Conservation (phyloP, 2,113 vertebrate species). For the Astatotilapia flaviijosephi region DNA sequence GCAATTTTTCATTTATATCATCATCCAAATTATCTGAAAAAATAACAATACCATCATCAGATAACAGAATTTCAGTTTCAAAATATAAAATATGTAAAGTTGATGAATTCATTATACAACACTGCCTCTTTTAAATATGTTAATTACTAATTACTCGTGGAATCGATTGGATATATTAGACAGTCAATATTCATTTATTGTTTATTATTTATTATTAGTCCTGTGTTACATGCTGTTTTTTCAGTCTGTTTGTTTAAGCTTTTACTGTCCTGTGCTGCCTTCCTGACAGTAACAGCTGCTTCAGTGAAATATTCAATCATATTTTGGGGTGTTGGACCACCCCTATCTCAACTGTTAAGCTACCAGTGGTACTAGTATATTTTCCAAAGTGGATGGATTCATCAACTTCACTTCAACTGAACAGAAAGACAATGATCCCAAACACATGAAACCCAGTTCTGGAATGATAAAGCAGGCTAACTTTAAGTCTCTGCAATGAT, state of each 20-base stretch:
- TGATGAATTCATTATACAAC: background rate
- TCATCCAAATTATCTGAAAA: conserved; percentile 36
- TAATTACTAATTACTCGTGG: background rate
- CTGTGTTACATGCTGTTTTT: background rate
- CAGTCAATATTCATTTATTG: background rate
- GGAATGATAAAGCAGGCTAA: background rate
- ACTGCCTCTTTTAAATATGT: background rate
- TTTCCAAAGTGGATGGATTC: background rate
- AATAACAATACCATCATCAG: background rate
- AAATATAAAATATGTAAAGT: background rate
- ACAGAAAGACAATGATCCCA: background rate
- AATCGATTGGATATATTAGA: background rate
- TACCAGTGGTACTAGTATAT: background rate
- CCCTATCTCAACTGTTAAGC: background rate
- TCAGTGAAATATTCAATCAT: background rate
- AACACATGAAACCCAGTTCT: background rate
- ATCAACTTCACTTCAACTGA: background rate
- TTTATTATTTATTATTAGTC: background rate
- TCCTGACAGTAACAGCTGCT: background rate
- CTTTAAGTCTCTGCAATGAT: background rate
- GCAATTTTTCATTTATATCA: background rate
- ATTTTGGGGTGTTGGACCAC: background rate
- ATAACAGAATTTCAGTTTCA: background rate
- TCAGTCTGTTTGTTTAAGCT: background rate
- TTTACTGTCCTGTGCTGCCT: background rate